Evolutionary conservation across 92 coral and sea anemone species (phyloP).

Genomic region (Epizoanthus stellaris): DNA sequence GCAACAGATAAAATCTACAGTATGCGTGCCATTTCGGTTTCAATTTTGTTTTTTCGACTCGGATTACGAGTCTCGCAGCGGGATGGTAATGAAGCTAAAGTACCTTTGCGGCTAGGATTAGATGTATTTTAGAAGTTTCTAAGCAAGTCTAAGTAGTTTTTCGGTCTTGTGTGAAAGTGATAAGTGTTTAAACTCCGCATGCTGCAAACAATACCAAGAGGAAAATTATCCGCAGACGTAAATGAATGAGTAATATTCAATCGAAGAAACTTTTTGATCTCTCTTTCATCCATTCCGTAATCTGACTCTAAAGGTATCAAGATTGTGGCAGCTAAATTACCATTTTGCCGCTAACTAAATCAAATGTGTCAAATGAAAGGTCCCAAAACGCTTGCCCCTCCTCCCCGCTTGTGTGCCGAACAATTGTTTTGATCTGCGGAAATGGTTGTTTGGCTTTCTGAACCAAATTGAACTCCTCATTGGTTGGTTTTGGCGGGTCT

Average conservation of each 20-base stretch:
- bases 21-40: slow-evolving; percentile 16
- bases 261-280: not conserved
- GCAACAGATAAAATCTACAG: not conserved
- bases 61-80: slow-evolving; percentile 33
- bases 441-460: slow-evolving; percentile 29
- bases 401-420: not conserved
- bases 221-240: not conserved
- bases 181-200: not conserved
- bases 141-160: slow-evolving; percentile 13
- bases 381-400: not conserved
- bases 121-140: slow-evolving; percentile 19
- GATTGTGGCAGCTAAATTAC: slow-evolving; percentile 23
- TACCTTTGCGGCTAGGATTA: slow-evolving; percentile 16
- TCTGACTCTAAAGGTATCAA: slow-evolving; percentile 18
- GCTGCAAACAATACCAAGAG: too few relatives aligned
- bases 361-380: slow-evolving; percentile 1
- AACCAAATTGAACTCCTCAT: slow-evolving; percentile 12
- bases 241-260: not conserved
- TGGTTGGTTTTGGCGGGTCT: slow-evolving; percentile 40
- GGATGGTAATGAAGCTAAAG: slow-evolving; percentile 21
- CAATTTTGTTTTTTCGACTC: not conserved
- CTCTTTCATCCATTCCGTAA: slow-evolving; percentile 9
- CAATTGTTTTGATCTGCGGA: slow-evolving; percentile 11
- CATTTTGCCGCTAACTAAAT: slow-evolving; percentile 33
- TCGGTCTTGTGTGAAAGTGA: slow-evolving; percentile 8